Conservation (phyloP, 2,113 vertebrate species). For the Mus pahari region DNA sequence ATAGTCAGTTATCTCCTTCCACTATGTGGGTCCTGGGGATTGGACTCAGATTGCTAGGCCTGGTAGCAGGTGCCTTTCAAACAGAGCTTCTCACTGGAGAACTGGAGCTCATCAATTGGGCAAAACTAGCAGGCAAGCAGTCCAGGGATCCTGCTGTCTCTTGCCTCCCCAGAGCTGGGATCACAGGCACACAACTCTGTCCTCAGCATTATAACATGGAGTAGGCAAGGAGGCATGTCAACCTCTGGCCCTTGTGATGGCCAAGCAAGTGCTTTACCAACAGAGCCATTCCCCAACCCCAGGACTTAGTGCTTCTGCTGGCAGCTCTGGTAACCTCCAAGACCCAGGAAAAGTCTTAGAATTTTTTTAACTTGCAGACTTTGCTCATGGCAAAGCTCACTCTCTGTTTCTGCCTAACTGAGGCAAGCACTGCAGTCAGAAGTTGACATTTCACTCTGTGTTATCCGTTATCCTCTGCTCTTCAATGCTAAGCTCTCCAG, state of each 20-base stretch:
- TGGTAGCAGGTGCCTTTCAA: neutral
- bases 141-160: neutral
- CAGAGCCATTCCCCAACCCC: neutral
- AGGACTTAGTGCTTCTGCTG: neutral
- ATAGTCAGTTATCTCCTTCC: neutral
- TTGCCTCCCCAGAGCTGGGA: neutral
- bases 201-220: neutral
- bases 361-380: neutral
- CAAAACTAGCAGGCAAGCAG: neutral
- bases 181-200: neutral
- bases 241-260: neutral
- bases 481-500: neutral
- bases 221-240: rapidly evolving
- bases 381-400: neutral
- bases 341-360: neutral
- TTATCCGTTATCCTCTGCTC: neutral
- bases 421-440: neutral
- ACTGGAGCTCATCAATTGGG: too few relatives aligned
- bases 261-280: neutral
- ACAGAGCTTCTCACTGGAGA: neutral
- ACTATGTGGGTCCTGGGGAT: neutral
- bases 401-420: neutral
- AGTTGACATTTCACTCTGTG: neutral
- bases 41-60: neutral
- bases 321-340: neutral